phyloP scores from a whole-genome alignment of 1,140 invertebrate genomes.

The Proctacanthus coquilletti region DNA sequence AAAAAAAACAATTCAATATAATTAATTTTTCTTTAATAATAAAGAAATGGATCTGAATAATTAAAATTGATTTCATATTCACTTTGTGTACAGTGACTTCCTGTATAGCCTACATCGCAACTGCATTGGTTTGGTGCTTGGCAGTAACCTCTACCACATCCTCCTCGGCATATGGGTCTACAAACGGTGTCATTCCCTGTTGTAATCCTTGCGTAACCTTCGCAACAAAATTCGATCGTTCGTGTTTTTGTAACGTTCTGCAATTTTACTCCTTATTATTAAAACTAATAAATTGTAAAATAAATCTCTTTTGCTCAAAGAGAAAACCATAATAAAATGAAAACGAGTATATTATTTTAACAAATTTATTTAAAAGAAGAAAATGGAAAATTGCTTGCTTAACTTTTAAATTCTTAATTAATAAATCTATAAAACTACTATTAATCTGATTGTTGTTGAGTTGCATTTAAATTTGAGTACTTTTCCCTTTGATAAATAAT shows the following conservation, averaged over 20 bases:
- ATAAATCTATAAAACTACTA: too few species aligned
- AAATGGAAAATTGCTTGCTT: too few species aligned
- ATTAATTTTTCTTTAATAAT: not conserved
- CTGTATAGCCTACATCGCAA: conserved; percentile 25
- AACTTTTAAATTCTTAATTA: too few species aligned
- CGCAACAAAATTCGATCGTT: conserved; percentile 24
- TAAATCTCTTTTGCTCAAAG: too few species aligned
- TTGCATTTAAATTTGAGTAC: too few species aligned
- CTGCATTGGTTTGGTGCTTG: conserved; percentile 21
- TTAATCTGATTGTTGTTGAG: too few species aligned
- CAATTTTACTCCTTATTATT: too few species aligned
- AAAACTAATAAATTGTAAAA: too few species aligned
- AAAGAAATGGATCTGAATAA: not conserved
- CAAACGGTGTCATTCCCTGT: conserved; percentile 23
- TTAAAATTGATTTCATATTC: conserved; percentile 8
- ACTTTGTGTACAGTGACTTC: conserved; percentile 26
- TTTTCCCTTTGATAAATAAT: too few species aligned
- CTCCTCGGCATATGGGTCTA: conserved; percentile 24
- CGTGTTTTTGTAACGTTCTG: conserved; percentile 23
- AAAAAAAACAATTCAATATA: not conserved
- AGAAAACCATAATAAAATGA: too few species aligned
- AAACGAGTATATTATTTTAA: too few species aligned
- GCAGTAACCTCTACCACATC: conserved; percentile 27
- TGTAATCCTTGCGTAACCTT: conserved; percentile 25
- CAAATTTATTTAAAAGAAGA: too few species aligned